Evolutionary conservation across 2,797 vertebrate species (phyloP).

Genomic region (Aviceda cuculoides): DNA sequence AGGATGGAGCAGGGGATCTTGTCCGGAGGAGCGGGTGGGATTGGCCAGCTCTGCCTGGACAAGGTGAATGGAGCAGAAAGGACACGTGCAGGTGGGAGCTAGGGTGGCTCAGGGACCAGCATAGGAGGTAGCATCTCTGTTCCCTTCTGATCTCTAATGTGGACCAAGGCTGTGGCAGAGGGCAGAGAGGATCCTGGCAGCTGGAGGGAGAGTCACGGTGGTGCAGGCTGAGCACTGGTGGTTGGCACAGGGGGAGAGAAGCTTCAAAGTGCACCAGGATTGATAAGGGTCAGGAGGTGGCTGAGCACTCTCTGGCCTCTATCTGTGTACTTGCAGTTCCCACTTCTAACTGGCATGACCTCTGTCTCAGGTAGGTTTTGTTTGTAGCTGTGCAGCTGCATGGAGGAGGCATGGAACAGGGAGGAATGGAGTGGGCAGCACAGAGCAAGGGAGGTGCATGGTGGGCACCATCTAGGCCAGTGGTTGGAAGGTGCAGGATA

Average conservation of each 20-base stretch:
- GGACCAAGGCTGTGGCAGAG: neutral
- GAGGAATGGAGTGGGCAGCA: neutral
- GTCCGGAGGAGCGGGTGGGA: neutral
- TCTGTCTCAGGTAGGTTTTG: neutral
- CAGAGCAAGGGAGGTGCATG: neutral
- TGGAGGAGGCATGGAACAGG: neutral
- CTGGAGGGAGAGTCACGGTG: neutral
- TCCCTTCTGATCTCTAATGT: neutral
- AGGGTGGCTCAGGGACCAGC: neutral
- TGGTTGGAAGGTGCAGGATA: neutral
- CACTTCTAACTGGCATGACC: neutral
- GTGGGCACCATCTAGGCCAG: fast-evolving
- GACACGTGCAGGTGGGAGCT: neutral
- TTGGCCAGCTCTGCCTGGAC: neutral
- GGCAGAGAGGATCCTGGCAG: neutral
- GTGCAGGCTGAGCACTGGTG: neutral
- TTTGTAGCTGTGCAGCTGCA: neutral
- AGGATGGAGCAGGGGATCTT: neutral
- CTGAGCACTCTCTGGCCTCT: neutral
- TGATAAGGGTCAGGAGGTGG: neutral
- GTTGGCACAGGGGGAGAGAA: neutral
- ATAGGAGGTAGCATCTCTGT: neutral
- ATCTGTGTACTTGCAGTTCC: neutral
- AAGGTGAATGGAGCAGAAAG: neutral
- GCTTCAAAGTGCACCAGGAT: too few species aligned